Conservation (phyloP, 2,888 invertebrate species). For the Andricus quercusramuli region DNA sequence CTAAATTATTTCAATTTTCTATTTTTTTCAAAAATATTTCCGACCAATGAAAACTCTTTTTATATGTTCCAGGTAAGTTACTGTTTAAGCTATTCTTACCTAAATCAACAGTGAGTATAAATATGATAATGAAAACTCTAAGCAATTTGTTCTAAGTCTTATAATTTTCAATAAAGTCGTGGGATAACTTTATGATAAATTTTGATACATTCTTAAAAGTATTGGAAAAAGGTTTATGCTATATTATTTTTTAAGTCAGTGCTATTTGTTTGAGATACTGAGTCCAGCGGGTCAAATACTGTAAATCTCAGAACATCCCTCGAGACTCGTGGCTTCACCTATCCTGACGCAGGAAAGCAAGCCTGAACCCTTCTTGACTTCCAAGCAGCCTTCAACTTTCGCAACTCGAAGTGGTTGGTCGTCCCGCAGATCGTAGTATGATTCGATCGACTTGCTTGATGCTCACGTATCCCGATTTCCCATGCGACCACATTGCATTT, state of each 20-base stretch:
- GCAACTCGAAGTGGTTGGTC: constrained; percentile 55
- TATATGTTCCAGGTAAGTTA: constrained; percentile 2
- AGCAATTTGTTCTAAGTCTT: neutral
- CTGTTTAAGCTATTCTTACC: neutral
- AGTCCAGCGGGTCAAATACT: neutral
- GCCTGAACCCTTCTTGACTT: constrained; percentile 50
- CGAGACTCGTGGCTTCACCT: constrained; percentile 46
- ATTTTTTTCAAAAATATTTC: too few relatives aligned
- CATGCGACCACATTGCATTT: constrained; percentile 52
- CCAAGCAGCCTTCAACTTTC: constrained; percentile 57
- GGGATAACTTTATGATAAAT: neutral
- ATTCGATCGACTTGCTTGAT: constrained; percentile 57
- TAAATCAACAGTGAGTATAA: neutral
- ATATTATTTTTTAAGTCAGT: neutral
- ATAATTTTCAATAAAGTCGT: too few relatives aligned
- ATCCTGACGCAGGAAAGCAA: constrained; percentile 47
- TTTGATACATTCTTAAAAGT: neutral
- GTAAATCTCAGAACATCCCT: constrained; percentile 56
- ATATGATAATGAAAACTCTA: neutral
- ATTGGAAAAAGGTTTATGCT: neutral
- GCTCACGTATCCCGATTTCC: constrained; percentile 62
- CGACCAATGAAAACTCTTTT: neutral
- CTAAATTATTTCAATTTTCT: too few relatives aligned
- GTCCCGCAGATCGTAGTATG: constrained; percentile 53
- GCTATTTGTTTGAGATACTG: neutral